Evolutionary conservation across 2,797 vertebrate species (phyloP), one percentile per base, ranked within the genome.

Genomic region (Sebastes umbrosus): DNA sequence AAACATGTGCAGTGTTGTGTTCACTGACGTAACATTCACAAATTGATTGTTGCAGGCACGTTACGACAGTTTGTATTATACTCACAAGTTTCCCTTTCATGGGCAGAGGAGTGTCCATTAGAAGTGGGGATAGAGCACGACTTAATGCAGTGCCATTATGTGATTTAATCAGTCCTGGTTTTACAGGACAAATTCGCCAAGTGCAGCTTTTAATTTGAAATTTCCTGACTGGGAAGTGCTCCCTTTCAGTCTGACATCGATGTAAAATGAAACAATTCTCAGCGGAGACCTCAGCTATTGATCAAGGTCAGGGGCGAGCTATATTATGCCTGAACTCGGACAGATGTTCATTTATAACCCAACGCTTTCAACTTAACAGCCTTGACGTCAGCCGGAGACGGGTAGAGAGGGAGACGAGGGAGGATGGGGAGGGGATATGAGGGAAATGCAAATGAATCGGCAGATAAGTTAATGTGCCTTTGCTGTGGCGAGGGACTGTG

Each of bases 381-480:
- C 85, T 85, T 84, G 77, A 84, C 83, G 77, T 90, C 80, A 79
- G 77, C 70, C 27, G 3, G 67, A 82, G 72, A 82, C 12, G 16
- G 52, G 22, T 8, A 43, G 69, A 54, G 69, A 22, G 52, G 18
- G 24, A 65, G 25, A 36, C 5, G 54, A 25, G 55, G 24, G 60
- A 76, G 65, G 73, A 73, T 43, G 63, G 77, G 27, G 73, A 24
- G 71, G 46, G 68, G 73, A 85, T 60, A 80, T 75, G 76, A 84
- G 79, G 55, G 60, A 88, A 92, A 95, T 93, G 91, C 91, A 94
- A 94, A 95, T 94, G 66, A 84, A 73, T 82, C 63, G 59, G 72
- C 77, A 54, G 90, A 94, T 91, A 92, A 92, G 84, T 93, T 90
- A 90, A 92, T 92, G 86, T 92, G 84, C 83, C 77, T 91, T 79